Conservation (phyloP, 2,888 invertebrate genomes). For the Alsophila aescularia region DNA sequence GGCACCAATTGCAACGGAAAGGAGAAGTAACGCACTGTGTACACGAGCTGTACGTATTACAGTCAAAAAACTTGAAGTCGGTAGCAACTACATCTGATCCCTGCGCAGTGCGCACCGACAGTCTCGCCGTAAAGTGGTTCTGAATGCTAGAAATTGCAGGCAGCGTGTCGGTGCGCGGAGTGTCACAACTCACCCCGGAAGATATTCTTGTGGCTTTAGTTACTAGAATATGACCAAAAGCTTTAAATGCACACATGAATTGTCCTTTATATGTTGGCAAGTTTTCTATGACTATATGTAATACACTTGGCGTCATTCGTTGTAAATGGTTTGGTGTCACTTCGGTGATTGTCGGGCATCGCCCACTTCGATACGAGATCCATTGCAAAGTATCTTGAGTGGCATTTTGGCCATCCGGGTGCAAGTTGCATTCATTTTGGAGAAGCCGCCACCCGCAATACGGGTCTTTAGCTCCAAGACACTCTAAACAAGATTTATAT, state of each 20-base stretch:
- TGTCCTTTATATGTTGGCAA: constrained; percentile 95
- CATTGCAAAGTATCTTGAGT: constrained; percentile 96
- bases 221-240: constrained; percentile 93
- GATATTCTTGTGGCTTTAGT: constrained; percentile 96
- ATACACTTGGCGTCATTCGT: constrained; percentile 95
- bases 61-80: constrained; percentile 99
- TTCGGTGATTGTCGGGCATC: constrained; percentile 97
- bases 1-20: constrained; percentile 99
- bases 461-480: constrained; percentile 96
- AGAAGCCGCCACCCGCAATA: constrained; percentile 99
- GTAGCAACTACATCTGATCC: constrained; percentile 98
- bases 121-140: constrained; percentile 97
- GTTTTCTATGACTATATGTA: constrained; percentile 97
- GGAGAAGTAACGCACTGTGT: constrained; percentile 97
- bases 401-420: constrained; percentile 95
- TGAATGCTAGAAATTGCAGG: constrained; percentile 96
- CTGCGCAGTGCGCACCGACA: constrained; percentile 95
- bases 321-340: constrained; percentile 96
- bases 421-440: constrained; percentile 97
- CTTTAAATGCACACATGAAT: constrained; percentile 97
- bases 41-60: constrained; percentile 98
- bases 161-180: constrained; percentile 95
- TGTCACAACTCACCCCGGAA: constrained; percentile 97
- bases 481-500: constrained; percentile 95
- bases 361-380: constrained; percentile 98